These are phyloP conservation scores for Smutsia gigantea DNA, from an alignment of 2,797 vertebrate genomes.

Conservation along the genomic window DNA sequence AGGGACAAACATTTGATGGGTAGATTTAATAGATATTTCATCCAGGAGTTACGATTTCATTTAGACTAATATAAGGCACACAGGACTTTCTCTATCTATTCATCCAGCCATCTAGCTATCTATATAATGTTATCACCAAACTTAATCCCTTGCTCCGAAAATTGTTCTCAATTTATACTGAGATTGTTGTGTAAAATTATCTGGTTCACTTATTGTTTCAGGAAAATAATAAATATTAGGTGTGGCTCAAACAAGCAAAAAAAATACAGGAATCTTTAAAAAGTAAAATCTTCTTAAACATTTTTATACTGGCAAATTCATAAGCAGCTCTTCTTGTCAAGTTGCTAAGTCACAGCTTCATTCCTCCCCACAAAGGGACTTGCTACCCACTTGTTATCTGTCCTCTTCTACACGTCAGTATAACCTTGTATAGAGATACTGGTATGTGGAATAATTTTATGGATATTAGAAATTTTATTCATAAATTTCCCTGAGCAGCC, in stretches of 20 bases:
- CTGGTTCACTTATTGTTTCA: background rate
- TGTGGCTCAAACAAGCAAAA: background rate
- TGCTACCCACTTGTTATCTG: background rate
- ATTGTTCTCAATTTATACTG: background rate
- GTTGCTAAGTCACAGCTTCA: background rate
- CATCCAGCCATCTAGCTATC: background rate
- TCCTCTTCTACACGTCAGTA: background rate
- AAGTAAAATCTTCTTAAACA: background rate
- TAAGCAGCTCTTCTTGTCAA: background rate
- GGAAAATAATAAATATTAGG: background rate
- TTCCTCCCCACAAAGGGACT: background rate
- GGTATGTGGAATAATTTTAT: background rate
- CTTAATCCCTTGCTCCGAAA: background rate
- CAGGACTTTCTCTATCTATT: background rate
- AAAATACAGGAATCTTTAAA: background rate
- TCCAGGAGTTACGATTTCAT: background rate
- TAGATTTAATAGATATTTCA: background rate
- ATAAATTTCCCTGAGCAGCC: background rate
- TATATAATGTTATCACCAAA: background rate
- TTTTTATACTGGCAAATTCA: background rate
- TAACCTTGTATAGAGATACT: background rate
- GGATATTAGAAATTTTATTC: background rate
- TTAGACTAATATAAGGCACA: background rate
- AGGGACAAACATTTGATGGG: background rate
- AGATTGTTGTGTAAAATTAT: background rate